Conservation (phyloP, 2,888 invertebrate genomes). For the Pandemis corylana region DNA sequence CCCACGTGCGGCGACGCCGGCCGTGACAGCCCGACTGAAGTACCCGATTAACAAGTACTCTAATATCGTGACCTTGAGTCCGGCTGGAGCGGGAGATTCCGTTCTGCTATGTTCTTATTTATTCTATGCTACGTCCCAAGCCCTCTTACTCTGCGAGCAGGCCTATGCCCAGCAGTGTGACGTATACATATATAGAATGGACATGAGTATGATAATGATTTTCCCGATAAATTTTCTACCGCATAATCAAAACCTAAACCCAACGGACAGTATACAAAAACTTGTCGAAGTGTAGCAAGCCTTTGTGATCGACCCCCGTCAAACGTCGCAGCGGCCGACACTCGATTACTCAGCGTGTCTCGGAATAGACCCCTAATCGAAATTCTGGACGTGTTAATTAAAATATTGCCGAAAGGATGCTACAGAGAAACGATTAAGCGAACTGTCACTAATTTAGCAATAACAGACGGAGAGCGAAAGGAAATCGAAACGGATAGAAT, state of each 20-base stretch:
- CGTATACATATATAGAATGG: too few species aligned
- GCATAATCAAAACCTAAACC: not conserved
- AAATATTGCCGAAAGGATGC: slow-evolving; percentile 13
- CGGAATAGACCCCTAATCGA: slow-evolving; percentile 24
- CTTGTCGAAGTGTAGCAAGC: slow-evolving; percentile 2
- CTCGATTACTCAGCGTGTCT: slow-evolving; percentile 17
- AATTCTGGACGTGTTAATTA: slow-evolving; percentile 16
- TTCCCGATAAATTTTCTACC: not conserved
- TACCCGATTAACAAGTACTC: too few species aligned
- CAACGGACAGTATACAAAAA: slow-evolving; percentile 20
- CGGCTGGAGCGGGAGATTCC: too few species aligned
- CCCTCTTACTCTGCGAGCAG: too few species aligned
- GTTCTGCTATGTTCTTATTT: too few species aligned
- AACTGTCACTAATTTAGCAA: not conserved
- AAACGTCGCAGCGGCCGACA: slow-evolving; percentile 12
- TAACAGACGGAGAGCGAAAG: too few species aligned
- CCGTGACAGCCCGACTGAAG: too few species aligned
- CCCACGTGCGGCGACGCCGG: too few species aligned
- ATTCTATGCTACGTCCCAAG: too few species aligned
- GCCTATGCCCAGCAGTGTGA: too few species aligned
- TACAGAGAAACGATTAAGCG: not conserved
- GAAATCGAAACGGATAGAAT: too few species aligned
- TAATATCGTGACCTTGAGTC: too few species aligned
- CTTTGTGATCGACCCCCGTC: slow-evolving; percentile 23
- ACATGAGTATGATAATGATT: not conserved